Conservation (phyloP, 2,113 vertebrate genomes). For the Vimba vimba region DNA sequence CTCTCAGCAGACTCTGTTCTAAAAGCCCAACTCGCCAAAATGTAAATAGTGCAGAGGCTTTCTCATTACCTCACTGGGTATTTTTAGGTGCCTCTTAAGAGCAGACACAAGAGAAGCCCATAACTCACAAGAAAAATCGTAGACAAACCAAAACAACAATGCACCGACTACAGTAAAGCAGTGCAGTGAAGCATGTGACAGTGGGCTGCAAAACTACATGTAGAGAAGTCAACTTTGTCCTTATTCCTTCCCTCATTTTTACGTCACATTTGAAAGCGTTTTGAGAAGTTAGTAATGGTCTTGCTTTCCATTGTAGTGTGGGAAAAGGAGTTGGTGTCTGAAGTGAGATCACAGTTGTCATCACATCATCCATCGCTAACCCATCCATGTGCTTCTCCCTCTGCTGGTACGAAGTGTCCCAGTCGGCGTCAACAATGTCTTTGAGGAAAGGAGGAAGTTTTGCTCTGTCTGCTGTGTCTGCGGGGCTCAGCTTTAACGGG, state of each 20-base stretch:
- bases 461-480: slow-evolving; percentile 7
- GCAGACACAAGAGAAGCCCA: slow-evolving; percentile 61
- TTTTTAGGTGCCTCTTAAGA: slow-evolving; percentile 77
- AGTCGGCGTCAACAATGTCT: slow-evolving; percentile 16
- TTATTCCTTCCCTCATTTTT: neutral
- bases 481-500: slow-evolving; percentile 12
- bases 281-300: neutral
- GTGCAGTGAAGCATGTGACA: neutral
- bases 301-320: neutral
- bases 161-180: slow-evolving; percentile 24
- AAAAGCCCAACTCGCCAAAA: slow-evolving; percentile 65
- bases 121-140: slow-evolving; percentile 63
- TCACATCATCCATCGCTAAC: slow-evolving; percentile 28
- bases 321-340: slow-evolving; percentile 18
- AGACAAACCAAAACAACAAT: slow-evolving; percentile 63
- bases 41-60: slow-evolving; percentile 77
- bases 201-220: neutral
- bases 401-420: slow-evolving; percentile 14
- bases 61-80: slow-evolving; percentile 78
- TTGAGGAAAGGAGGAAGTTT: slow-evolving; percentile 18
- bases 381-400: slow-evolving; percentile 1
- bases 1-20: slow-evolving; percentile 59
- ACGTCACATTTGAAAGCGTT: neutral
- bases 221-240: neutral
- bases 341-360: slow-evolving; percentile 41